Percentiles rank a stretch among this genome's conserved stretches.
phyloP scores from a whole-genome alignment of 2,888 invertebrate species.

The Spatulosminthurus flaviceps region DNA sequence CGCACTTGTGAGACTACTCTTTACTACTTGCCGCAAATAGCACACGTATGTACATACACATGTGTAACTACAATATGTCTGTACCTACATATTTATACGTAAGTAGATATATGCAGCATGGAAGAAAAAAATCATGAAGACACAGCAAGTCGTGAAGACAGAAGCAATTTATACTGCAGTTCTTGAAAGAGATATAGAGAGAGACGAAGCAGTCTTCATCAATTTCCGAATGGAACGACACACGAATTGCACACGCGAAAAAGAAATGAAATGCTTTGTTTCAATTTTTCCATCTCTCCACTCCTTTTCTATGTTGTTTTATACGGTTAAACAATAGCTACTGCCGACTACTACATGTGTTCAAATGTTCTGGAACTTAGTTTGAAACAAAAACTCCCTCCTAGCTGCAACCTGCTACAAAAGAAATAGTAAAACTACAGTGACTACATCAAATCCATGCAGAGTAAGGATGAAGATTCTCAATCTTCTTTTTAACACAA shows the following conservation, averaged over 20 bases:
- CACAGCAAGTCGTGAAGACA: not conserved
- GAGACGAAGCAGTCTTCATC: no score
- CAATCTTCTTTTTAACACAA: no score
- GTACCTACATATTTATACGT: not conserved
- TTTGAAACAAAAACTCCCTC: no score
- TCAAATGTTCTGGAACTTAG: no score
- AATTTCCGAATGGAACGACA: constrained; percentile 5
- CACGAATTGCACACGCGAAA: constrained; percentile 19
- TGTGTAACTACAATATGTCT: no score
- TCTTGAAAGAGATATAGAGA: no score
- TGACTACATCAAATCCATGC: no score
- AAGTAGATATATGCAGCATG: not conserved
- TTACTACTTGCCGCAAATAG: not conserved
- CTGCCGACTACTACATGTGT: no score
- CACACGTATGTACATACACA: not conserved
- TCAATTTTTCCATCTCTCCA: not conserved
- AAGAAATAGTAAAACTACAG: no score
- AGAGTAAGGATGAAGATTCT: no score
- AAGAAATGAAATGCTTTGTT: constrained; percentile 8
- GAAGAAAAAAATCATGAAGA: not conserved
- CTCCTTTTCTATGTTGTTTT: not conserved
- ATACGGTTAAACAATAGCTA: no score
- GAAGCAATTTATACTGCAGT: not conserved
- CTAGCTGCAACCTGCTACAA: no score
- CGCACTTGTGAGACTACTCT: not conserved